These are phyloP conservation scores for human (Homo sapiens) DNA, from an alignment of 2,113 vertebrate species.

Conservation along the genomic window DNA sequence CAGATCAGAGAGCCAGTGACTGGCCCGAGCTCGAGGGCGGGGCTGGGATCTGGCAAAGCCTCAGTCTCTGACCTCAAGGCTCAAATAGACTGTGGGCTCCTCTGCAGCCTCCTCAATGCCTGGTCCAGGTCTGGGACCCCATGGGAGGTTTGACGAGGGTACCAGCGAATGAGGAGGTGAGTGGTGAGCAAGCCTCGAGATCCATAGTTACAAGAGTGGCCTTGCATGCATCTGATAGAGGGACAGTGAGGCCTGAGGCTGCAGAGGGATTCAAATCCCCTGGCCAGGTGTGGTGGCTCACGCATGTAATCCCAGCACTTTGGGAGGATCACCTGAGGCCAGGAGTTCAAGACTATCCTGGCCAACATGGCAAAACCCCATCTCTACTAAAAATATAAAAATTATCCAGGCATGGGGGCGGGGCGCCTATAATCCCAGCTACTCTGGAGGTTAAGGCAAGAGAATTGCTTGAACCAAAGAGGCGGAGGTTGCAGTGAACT, in stretches of 20 bases:
- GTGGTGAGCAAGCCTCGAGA: accelerated
- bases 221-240: neutral
- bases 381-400: too few relatives aligned
- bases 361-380: too few relatives aligned
- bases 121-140: too few relatives aligned
- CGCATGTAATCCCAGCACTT: too few relatives aligned
- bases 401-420: too few relatives aligned
- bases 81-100: neutral
- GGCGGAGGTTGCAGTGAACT: too few relatives aligned
- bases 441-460: too few relatives aligned
- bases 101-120: neutral
- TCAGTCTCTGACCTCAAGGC: neutral
- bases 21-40: neutral
- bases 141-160: accelerated
- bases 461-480: too few relatives aligned
- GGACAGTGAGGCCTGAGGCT: neutral
- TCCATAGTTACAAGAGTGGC: neutral
- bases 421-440: too few relatives aligned
- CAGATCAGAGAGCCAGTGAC: neutral
- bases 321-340: too few relatives aligned
- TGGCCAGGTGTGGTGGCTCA: too few relatives aligned
- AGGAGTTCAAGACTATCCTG: too few relatives aligned
- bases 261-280: neutral
- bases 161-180: accelerated
- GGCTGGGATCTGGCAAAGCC: neutral